These are phyloP conservation scores for Scaptomyza pallida DNA, from an alignment of 1,140 invertebrate genomes.

Conservation along the genomic window DNA sequence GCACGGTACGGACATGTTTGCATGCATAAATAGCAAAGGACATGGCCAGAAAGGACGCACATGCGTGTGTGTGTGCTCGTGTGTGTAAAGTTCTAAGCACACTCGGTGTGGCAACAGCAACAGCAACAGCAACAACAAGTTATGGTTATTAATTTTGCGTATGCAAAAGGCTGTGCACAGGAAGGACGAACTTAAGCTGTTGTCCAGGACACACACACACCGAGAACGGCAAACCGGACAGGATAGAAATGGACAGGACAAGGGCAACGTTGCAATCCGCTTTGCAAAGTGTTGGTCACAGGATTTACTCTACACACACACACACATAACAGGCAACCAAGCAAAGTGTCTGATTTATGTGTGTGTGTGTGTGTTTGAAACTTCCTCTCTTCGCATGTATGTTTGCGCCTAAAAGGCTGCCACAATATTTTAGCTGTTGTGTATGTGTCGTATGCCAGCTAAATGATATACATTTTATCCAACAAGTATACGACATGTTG, in stretches of 20 bases:
- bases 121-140: constrained; percentile 63
- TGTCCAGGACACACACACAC: constrained; percentile 11
- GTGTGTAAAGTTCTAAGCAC: constrained; percentile 28
- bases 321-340: constrained; percentile 27
- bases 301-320: constrained; percentile 52
- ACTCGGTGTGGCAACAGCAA: not conserved
- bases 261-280: constrained; percentile 53
- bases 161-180: constrained; percentile 64
- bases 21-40: constrained; percentile 80
- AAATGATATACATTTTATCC: constrained; percentile 50
- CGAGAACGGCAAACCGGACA: not conserved
- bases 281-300: constrained; percentile 76
- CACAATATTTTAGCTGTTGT: constrained; percentile 37
- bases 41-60: constrained; percentile 56
- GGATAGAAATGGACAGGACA: constrained; percentile 3
- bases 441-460: constrained; percentile 28
- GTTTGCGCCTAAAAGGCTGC: constrained; percentile 31
- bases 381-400: not conserved
- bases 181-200: constrained; percentile 64
- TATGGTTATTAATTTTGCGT: constrained; percentile 80
- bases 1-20: constrained; percentile 72
- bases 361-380: no score
- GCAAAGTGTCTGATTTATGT: constrained; percentile 72
- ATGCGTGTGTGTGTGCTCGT: constrained; percentile 4
- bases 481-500: constrained; percentile 38